Base-by-base conservation (phyloP, 1,140 invertebrate species). In the Drosophila repletoides region DNA sequence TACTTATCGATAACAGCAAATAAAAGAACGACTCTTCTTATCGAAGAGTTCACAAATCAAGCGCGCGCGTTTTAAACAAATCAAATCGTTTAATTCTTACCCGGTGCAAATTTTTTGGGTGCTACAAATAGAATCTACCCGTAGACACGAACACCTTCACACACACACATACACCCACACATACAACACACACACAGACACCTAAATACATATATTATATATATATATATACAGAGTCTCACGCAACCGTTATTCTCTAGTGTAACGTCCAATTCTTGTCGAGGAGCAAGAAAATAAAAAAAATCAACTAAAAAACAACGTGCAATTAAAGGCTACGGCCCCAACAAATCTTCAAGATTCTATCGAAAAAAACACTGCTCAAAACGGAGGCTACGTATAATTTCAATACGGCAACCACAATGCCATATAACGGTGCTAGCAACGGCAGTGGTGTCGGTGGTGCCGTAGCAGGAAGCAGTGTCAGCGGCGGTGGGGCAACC, bases 341-440 rank as follows among this genome's bases (percentile, higher is more conserved):
- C 40, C 45, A 63, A 75, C 71, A 81, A 83, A 66, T 40, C 87
- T 69, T 69, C 87, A 89, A 89, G 81, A 89, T 89, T 88, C 81
- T 89, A 72, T 84, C 83, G 66, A 75, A 70, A 84, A 83, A 81
- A 79, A 77, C 66, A 31, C 67, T 86, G 53, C 61, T 83, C 61
- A 84, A 71, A 65, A 69, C 79, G 79, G 88, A 89, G 72, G 74
- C 80, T 70, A 64, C 79, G 70, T 58, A 79, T 29, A 83, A 88
- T 36, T 89, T 81, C 74, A 77, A 81, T 69, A 84, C 79, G 83
- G 73, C 88, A 71, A 75, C 88, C 77, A 89, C 81, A 71, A 89
- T 89, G 88, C 84, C 88, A 53, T 89, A 87, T 67, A 89, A 89
- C 81, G 88, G 88, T 56, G 79, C 88, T 49, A 89, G 76, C 65